Percentiles rank a stretch among this genome's conserved stretches.
These are phyloP conservation scores for Ennomos quercinarius DNA, from an alignment of 2,888 invertebrate genomes.

Conservation along the genomic window DNA sequence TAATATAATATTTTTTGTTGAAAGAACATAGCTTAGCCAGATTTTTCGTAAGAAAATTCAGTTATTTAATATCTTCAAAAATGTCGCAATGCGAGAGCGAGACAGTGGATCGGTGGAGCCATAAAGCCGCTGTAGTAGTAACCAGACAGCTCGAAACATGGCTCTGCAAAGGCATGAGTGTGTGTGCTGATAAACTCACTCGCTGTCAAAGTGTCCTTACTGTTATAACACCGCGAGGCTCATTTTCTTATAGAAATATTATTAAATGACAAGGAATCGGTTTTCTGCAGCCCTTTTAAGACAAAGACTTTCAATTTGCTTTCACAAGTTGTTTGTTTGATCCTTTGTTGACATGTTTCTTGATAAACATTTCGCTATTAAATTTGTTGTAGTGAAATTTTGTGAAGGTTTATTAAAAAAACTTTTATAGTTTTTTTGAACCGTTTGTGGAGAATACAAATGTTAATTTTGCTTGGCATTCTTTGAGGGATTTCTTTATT, in stretches of 20 bases:
- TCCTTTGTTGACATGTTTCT: conserved; percentile 51
- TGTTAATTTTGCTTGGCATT: no score
- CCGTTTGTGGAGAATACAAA: background rate
- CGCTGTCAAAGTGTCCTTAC: background rate
- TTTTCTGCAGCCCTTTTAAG: conserved; percentile 47
- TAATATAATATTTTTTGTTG: no score
- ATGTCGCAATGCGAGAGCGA: no score
- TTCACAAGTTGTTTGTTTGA: conserved; percentile 58
- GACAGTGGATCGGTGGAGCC: no score
- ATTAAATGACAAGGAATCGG: conserved; percentile 73
- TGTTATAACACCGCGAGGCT: conserved; percentile 38
- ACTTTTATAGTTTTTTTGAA: conserved; percentile 8
- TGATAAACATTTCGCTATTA: conserved; percentile 23
- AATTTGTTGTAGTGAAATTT: conserved; percentile 1
- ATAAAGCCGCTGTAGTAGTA: no score
- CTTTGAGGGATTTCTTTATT: no score
- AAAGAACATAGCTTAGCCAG: no score
- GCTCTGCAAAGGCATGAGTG: no score
- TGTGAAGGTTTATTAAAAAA: conserved; percentile 18
- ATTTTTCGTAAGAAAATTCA: no score
- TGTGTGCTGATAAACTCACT: no score
- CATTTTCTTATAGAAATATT: conserved; percentile 75
- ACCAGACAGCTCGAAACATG: no score
- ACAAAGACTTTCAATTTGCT: conserved; percentile 66
- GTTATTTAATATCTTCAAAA: no score